phyloP scores from a whole-genome alignment of 2,113 vertebrate genomes.

The Leucoraja erinaceus region DNA sequence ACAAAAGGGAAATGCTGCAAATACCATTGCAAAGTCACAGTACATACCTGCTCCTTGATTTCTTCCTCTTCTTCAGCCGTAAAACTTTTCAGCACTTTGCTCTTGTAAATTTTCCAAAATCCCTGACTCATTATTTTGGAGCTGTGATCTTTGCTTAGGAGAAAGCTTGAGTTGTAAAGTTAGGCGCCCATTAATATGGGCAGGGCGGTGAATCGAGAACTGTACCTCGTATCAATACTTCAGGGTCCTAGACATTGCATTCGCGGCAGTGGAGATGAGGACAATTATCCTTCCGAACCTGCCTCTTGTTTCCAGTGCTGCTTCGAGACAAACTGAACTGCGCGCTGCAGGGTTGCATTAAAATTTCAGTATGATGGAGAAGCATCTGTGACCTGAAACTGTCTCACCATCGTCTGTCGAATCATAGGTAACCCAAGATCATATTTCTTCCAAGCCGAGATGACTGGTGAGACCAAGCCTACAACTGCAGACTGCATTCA shows the following conservation, averaged over 20 bases:
- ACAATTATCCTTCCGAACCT: background rate
- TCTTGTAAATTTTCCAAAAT: slow-evolving; percentile 65
- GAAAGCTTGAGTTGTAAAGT: background rate
- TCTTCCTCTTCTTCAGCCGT: slow-evolving; percentile 54
- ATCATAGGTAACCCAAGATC: background rate
- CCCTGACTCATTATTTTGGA: slow-evolving; percentile 54
- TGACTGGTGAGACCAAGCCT: background rate
- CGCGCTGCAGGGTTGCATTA: background rate
- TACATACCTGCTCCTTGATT: slow-evolving; percentile 58
- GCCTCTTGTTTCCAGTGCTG: background rate
- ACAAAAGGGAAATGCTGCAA: background rate
- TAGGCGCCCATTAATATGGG: slow-evolving; percentile 30
- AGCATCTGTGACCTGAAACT: background rate
- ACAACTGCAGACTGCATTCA: background rate
- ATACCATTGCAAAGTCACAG: background rate
- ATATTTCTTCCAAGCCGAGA: background rate
- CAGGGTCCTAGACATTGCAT: background rate
- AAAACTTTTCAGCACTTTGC: slow-evolving; percentile 62
- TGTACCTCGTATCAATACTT: no score
- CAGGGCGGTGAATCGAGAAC: background rate
- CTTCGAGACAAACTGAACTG: slow-evolving; percentile 1
- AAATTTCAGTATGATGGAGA: background rate
- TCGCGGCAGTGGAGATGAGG: background rate
- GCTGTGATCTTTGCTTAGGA: background rate
- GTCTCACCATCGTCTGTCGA: background rate